phyloP scores from a whole-genome alignment of 2,888 invertebrate genomes.

The Pristionchus maxplancki region DNA sequence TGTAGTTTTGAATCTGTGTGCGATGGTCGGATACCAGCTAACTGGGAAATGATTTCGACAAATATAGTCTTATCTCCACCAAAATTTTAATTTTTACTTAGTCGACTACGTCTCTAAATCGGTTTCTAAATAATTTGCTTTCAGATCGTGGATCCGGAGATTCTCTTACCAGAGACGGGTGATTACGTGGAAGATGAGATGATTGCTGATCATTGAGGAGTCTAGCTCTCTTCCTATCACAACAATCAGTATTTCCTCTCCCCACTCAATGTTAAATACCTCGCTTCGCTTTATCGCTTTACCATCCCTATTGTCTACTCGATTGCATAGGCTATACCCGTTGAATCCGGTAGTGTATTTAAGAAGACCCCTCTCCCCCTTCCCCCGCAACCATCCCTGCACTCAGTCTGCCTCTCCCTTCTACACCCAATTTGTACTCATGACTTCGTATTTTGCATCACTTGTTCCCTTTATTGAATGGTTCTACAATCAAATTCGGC shows the following conservation, averaged over 20 bases:
- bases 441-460: slow-evolving; percentile 5
- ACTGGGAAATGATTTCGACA: no score
- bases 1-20: neutral
- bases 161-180: slow-evolving; percentile 54
- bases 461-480: neutral
- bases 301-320: slow-evolving; percentile 16
- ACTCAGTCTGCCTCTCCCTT: neutral
- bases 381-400: neutral
- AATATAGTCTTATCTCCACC: no score
- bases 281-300: neutral
- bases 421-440: slow-evolving; percentile 17
- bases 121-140: slow-evolving; percentile 14
- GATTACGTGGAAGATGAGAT: slow-evolving; percentile 50
- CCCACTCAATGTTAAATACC: neutral
- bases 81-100: no score
- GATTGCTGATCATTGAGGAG: slow-evolving; percentile 1
- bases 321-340: neutral
- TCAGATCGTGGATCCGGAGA: slow-evolving; percentile 55
- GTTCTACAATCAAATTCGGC: neutral
- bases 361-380: neutral
- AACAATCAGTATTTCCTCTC: neutral
- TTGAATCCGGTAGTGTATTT: slow-evolving; percentile 11
- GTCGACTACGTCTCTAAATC: no score
- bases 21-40: no score
- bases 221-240: neutral